Evolutionary conservation across 2,888 invertebrate genomes (phyloP).

Genomic region (Halictus quadricinctus): DNA sequence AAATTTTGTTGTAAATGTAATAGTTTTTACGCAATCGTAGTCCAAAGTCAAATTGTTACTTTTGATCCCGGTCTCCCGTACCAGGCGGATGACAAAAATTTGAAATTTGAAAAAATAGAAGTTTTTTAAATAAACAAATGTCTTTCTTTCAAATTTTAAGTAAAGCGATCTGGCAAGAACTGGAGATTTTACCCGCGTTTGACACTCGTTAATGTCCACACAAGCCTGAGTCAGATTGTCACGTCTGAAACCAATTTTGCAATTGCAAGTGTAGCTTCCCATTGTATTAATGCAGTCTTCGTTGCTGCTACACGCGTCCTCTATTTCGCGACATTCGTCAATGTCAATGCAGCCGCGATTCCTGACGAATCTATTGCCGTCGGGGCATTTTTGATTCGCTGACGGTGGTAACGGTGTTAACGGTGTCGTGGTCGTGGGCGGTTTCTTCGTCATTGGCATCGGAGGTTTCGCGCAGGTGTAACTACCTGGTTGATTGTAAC

Average conservation of each 20-base stretch:
- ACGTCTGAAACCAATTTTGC: slow-evolving; percentile 86
- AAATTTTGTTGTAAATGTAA: too few species aligned
- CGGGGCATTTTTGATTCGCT: slow-evolving; percentile 61
- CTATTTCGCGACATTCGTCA: slow-evolving; percentile 86
- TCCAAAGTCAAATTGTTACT: too few species aligned
- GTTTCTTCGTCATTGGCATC: slow-evolving; percentile 69
- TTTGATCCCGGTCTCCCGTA: too few species aligned
- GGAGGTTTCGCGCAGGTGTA: slow-evolving; percentile 84
- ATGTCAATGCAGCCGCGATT: slow-evolving; percentile 84
- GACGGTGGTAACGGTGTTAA: slow-evolving; percentile 39
- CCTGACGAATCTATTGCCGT: slow-evolving; percentile 69
- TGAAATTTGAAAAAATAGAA: too few species aligned
- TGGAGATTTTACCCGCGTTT: slow-evolving; percentile 82
- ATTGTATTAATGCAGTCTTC: slow-evolving; percentile 88
- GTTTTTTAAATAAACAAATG: too few species aligned
- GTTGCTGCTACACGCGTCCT: slow-evolving; percentile 85
- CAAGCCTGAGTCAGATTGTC: slow-evolving; percentile 86
- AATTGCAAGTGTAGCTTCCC: slow-evolving; percentile 88
- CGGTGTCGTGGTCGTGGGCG: slow-evolving; percentile 36
- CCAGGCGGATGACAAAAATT: too few species aligned
- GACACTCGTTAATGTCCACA: slow-evolving; percentile 92
- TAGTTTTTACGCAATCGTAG: too few species aligned
- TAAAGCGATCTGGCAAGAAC: not conserved
- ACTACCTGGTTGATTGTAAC: slow-evolving; percentile 87
- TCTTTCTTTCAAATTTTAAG: not conserved